Evolutionary conservation across 2,888 invertebrate species (phyloP).

Genomic region (Dioctria linearis): DNA sequence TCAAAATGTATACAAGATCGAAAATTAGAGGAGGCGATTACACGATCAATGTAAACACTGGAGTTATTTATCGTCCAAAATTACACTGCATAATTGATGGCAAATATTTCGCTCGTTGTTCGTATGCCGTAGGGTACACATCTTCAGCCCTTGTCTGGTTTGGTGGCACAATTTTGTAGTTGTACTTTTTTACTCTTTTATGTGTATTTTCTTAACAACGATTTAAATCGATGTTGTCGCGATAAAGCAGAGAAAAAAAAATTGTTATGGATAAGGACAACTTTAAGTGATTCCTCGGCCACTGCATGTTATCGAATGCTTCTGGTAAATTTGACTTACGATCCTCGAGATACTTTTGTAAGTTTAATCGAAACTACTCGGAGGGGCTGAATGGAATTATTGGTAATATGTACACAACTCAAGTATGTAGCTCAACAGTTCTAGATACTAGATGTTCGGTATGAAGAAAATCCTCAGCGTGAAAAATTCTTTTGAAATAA

Average conservation of each 20-base stretch:
- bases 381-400: too few relatives aligned
- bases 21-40: conserved; percentile 53
- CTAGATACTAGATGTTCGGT: too few relatives aligned
- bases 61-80: conserved; percentile 58
- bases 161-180: neutral
- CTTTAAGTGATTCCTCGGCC: conserved; percentile 55
- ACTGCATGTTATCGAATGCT: conserved; percentile 53
- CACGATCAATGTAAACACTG: conserved; percentile 58
- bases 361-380: too few relatives aligned
- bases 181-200: conserved; percentile 5
- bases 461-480: neutral
- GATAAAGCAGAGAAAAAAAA: conserved; percentile 14
- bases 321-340: too few relatives aligned
- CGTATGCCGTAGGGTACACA: conserved; percentile 20
- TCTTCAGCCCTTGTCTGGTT: conserved; percentile 24
- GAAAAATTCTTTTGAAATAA: neutral
- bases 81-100: conserved; percentile 56
- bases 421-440: too few relatives aligned
- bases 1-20: conserved; percentile 46
- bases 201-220: conserved; percentile 8
- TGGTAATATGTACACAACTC: too few relatives aligned
- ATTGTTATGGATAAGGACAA: conserved; percentile 33
- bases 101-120: conserved; percentile 30
- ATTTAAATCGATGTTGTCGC: conserved; percentile 28
- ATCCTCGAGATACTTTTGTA: too few relatives aligned